A percentile compares a stretch with the other conserved stretches of the same genome.
These are phyloP conservation scores for Gymnopithys bicolor DNA, from an alignment of 2,797 vertebrate species.

Conservation along the genomic window DNA sequence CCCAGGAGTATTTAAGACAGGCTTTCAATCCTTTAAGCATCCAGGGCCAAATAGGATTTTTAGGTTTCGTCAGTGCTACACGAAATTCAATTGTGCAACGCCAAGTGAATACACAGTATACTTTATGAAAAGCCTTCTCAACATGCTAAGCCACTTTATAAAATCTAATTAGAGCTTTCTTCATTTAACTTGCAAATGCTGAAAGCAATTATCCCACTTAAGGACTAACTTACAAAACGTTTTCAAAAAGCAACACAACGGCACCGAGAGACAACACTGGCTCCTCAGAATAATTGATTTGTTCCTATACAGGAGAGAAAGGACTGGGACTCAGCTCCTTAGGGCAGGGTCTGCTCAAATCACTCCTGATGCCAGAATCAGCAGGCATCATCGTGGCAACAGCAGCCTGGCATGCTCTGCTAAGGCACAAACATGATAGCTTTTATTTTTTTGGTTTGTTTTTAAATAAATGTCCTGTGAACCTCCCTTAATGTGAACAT, in stretches of 20 bases:
- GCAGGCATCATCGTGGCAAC: constrained; percentile 48
- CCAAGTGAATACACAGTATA: constrained; percentile 56
- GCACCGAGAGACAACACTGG: constrained; percentile 28
- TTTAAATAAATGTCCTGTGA: neutral
- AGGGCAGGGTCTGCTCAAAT: constrained; percentile 28
- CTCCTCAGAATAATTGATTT: constrained; percentile 59
- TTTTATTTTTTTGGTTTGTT: neutral
- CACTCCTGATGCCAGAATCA: constrained; percentile 22
- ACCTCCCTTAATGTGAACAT: neutral
- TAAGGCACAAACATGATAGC: constrained; percentile 20
- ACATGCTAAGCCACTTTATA: constrained; percentile 69
- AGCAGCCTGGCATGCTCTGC: neutral
- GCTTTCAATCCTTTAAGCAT: constrained; percentile 21
- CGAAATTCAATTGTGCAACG: constrained; percentile 36
- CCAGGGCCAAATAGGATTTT: constrained; percentile 49
- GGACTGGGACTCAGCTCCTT: constrained; percentile 17
- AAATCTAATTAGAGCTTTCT: constrained; percentile 72
- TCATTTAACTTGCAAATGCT: constrained; percentile 73
- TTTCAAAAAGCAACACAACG: constrained; percentile 63
- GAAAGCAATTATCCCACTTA: constrained; percentile 71
- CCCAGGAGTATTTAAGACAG: neutral
- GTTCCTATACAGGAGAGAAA: constrained; percentile 39
- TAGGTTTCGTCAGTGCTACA: constrained; percentile 34
- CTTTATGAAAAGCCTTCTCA: constrained; percentile 66
- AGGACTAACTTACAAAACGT: constrained; percentile 69